These are phyloP conservation scores for Simalia tracyae DNA, from an alignment of 2,797 vertebrate genomes.

Conservation along the genomic window DNA sequence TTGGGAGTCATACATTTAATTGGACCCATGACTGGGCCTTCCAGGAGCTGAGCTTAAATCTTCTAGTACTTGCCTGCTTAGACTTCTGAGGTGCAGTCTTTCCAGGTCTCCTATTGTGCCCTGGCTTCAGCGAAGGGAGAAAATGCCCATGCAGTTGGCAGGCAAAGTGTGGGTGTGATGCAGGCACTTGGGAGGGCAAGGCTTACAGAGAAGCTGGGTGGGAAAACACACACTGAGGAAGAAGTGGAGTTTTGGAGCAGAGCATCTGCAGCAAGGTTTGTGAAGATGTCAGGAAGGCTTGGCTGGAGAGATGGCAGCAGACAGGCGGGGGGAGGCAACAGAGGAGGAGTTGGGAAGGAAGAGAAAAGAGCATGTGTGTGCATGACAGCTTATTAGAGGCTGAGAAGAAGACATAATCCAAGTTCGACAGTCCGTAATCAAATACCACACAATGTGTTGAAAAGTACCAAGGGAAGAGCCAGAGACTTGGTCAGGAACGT, in stretches of 20 bases:
- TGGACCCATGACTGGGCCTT: too few relatives aligned
- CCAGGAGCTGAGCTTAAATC: neutral
- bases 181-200: too few relatives aligned
- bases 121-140: neutral
- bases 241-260: neutral
- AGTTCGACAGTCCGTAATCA: too few relatives aligned
- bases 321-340: neutral
- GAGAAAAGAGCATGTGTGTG: neutral
- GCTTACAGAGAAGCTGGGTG: neutral
- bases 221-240: neutral
- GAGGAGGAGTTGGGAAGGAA: neutral
- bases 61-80: neutral
- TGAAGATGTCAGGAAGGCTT: neutral
- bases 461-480: too few relatives aligned
- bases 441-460: too few relatives aligned
- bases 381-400: too few relatives aligned
- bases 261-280: neutral
- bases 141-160: neutral
- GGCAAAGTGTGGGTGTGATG: neutral
- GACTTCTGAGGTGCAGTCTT: neutral
- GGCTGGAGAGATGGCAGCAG: neutral
- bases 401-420: too few relatives aligned
- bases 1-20: neutral
- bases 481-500: too few relatives aligned
- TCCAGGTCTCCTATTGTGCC: neutral